Evolutionary conservation across 2,797 vertebrate species (phyloP).

Genomic region (Pseudochromis fuscus): DNA sequence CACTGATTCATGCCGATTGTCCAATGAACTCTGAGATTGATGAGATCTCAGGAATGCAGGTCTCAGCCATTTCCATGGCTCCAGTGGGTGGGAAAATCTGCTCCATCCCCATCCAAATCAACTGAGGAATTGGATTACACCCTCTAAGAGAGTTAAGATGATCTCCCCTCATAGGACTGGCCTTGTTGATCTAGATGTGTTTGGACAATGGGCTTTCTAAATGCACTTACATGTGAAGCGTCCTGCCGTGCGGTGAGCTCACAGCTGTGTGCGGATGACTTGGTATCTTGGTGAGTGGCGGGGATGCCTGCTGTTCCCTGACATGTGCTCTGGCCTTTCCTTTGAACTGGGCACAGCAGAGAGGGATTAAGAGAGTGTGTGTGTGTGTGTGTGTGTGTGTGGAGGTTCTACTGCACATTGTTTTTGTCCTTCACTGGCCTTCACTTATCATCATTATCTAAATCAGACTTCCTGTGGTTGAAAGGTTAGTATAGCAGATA

Average conservation of each 20-base stretch:
- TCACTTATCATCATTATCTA: constrained; percentile 59
- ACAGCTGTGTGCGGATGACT: constrained; percentile 75
- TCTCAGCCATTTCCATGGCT: constrained; percentile 53
- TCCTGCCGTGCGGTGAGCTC: constrained; percentile 67
- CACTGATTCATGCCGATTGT: constrained; percentile 56
- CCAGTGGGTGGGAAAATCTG: constrained; percentile 66
- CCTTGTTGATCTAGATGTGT: constrained; percentile 76
- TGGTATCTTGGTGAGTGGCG: constrained; percentile 70
- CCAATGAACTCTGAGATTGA: constrained; percentile 50
- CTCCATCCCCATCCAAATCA: constrained; percentile 56
- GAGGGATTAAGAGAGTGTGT: constrained; percentile 72
- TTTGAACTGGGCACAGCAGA: constrained; percentile 76
- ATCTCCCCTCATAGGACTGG: constrained; percentile 44
- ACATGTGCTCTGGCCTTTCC: constrained; percentile 72
- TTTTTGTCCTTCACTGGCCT: constrained; percentile 66
- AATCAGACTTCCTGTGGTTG: constrained; percentile 73
- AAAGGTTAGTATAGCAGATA: constrained; percentile 63
- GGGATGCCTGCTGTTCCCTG: constrained; percentile 73
- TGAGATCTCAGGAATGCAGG: constrained; percentile 62
- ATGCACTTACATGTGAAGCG: constrained; percentile 67
- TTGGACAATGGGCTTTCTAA: constrained; percentile 76
- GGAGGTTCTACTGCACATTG: constrained; percentile 30
- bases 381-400: constrained; percentile 17
- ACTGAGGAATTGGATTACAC: constrained; percentile 69
- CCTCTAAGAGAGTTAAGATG: constrained; percentile 60